phyloP scores from a whole-genome alignment of 2,888 invertebrate species.

The Dynastes tityus region DNA sequence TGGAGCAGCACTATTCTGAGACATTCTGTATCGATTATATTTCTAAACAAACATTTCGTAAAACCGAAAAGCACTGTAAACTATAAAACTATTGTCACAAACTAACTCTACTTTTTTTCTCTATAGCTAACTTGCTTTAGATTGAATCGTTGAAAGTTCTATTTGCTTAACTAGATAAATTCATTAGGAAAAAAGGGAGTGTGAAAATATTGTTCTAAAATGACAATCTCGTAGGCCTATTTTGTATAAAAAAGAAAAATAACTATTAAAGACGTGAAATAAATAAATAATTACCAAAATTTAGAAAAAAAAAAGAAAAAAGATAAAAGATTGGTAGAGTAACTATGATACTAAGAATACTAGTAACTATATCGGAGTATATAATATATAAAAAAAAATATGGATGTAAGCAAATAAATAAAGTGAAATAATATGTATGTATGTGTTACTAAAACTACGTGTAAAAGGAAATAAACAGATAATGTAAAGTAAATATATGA shows the following conservation, averaged over 20 bases:
- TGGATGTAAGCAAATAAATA: background rate
- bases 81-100: too few relatives aligned
- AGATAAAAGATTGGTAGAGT: background rate
- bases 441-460: constrained; percentile 35
- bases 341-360: background rate
- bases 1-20: too few relatives aligned
- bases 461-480: constrained; percentile 50
- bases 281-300: background rate
- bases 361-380: background rate
- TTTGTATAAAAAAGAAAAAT: constrained; percentile 61
- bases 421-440: constrained; percentile 48
- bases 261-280: constrained; percentile 6
- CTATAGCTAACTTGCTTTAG: too few relatives aligned
- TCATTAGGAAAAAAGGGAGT: too few relatives aligned
- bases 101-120: too few relatives aligned
- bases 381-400: background rate
- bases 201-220: constrained; percentile 55
- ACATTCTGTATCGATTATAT: too few relatives aligned
- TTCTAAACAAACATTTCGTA: too few relatives aligned
- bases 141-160: too few relatives aligned
- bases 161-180: too few relatives aligned
- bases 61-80: too few relatives aligned
- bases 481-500: constrained; percentile 57
- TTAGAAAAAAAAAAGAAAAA: background rate
- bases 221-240: constrained; percentile 70